phyloP scores from a whole-genome alignment of 2,888 invertebrate genomes.

The Drepanosiphum platanoidis region DNA sequence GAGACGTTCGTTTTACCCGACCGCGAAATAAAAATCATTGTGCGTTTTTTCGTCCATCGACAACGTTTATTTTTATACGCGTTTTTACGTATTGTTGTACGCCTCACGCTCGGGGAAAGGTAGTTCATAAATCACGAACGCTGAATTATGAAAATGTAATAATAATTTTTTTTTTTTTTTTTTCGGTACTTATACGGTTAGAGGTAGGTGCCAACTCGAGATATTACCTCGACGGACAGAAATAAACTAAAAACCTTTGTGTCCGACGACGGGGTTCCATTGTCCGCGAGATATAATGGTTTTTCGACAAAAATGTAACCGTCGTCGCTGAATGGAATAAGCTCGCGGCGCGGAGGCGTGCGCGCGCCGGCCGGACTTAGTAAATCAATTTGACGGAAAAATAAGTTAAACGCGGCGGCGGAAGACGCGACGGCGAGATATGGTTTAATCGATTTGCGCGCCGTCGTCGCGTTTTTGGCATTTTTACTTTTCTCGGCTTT shows the following conservation, averaged over 20 bases:
- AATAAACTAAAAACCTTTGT: constrained; percentile 55
- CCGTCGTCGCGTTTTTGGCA: background rate
- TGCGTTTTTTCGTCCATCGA: background rate
- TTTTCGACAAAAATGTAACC: constrained; percentile 45
- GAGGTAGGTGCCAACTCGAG: constrained; percentile 35
- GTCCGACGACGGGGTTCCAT: constrained; percentile 37
- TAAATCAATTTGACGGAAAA: constrained; percentile 42
- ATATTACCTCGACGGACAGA: constrained; percentile 43
- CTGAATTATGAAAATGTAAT: constrained; percentile 31
- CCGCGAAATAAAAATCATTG: no score
- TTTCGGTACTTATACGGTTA: constrained; percentile 9
- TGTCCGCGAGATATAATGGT: constrained; percentile 42
- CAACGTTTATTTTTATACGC: background rate
- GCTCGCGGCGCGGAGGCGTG: background rate
- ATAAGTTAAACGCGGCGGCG: constrained; percentile 1
- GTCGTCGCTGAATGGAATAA: constrained; percentile 29
- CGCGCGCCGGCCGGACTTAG: background rate
- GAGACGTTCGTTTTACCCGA: no score
- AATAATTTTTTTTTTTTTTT: constrained; percentile 10
- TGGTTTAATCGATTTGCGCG: background rate
- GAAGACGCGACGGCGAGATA: no score
- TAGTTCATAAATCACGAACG: constrained; percentile 30
- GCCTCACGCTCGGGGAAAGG: no score
- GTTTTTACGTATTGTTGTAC: no score
- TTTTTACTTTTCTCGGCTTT: background rate